Base-by-base conservation (phyloP, 2,888 invertebrate species). In the Tenodera sinensis region DNA sequence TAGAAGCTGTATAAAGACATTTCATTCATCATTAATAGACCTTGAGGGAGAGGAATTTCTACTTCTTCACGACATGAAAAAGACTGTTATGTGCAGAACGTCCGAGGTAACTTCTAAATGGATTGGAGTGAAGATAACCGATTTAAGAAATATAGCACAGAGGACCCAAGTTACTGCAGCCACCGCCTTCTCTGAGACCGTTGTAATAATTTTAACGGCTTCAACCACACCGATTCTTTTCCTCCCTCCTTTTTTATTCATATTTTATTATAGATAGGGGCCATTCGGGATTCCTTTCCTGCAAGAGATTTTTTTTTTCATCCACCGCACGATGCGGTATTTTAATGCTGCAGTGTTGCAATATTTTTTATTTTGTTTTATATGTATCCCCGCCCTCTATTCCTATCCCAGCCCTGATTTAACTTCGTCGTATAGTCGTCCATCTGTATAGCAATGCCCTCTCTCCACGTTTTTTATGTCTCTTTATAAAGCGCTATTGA, bases 21-120 rank as follows among this genome's bases (percentile, higher is more conserved):
- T 83, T 87, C 87, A 87, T 87, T 83, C 83, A 87, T 87, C 87
- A 87, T 71, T 87, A 87, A 87, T 87, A 87, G 87, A 87, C 83
- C 42, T 87, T 87, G 12, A 34, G 28, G 82, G 83, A 9, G 82
- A 42, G 27, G 83, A n/a, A 87, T 87, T 83, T 83, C 47, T 20
- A n/a, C 82, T 30, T 25, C 27, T 82, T 7, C 87, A 87, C 30
- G 83, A 87, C 82, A 87, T 82, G 87, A 87, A 87, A 87, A 34
- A 87, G 87, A 82, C 83, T n/a, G 34, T 82, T 87, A 71, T 71
- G 54, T 71, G 20, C 20, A 20, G 54, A 20, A 54, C 6, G 20
- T 71, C 20, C 20, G 54, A 71, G 15, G 54, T 71, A 71, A 71
- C 82, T 83, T 87, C 28, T 82, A 87, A 87, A 42, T 87, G 87